phyloP scores from a whole-genome alignment of 2,888 invertebrate genomes.

The Habroteleia sp. region DNA sequence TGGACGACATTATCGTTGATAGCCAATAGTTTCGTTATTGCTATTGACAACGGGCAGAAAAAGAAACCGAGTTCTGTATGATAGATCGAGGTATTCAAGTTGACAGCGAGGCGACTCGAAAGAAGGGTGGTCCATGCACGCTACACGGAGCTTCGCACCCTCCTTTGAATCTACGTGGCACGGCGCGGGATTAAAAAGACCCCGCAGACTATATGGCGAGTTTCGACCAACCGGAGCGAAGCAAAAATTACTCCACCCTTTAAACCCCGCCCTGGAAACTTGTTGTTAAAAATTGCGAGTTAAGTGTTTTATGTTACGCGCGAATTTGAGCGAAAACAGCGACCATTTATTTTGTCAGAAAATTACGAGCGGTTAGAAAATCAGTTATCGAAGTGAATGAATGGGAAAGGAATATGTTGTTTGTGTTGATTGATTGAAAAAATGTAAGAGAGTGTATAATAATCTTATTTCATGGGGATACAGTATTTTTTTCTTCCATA shows the following conservation, averaged over 20 bases:
- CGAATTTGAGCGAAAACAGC: too few species aligned
- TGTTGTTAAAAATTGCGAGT: constrained; percentile 33
- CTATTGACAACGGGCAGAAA: constrained; percentile 62
- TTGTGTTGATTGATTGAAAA: too few species aligned
- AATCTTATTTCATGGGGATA: too few species aligned
- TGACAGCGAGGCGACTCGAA: constrained; percentile 71
- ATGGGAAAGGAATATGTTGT: too few species aligned
- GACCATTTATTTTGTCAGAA: too few species aligned
- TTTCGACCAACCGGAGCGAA: constrained; percentile 75
- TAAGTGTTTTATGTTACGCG: too few species aligned
- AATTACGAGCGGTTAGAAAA: too few species aligned
- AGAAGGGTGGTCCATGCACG: constrained; percentile 71
- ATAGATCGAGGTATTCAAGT: constrained; percentile 78
- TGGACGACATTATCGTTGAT: constrained; percentile 14
- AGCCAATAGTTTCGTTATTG: constrained; percentile 17
- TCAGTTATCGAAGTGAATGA: too few species aligned
- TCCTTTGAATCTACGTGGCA: constrained; percentile 57
- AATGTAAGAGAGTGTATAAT: too few species aligned
- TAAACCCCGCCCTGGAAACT: constrained; percentile 69
- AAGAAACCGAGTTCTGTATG: constrained; percentile 79
- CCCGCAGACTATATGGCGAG: constrained; percentile 54
- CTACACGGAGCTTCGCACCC: constrained; percentile 66
- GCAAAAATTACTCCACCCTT: constrained; percentile 68
- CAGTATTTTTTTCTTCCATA: too few species aligned
- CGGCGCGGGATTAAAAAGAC: constrained; percentile 55